Conservation (phyloP, 2,797 vertebrate species). For the Muscicapa comitata region DNA sequence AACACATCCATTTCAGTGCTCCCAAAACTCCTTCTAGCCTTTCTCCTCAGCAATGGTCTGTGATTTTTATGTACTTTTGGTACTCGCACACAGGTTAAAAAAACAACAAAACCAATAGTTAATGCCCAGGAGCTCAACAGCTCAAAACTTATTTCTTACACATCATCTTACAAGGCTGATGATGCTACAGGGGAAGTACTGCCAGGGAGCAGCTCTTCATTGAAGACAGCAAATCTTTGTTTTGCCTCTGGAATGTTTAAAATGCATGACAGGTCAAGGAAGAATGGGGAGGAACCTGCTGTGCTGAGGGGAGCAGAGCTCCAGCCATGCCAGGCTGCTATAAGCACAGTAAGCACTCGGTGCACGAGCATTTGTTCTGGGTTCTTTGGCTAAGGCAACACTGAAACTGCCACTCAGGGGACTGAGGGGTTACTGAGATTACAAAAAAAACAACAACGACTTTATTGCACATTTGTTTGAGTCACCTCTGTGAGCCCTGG, state of each 20-base stretch:
- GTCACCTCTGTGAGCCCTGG: neutral
- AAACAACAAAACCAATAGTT: neutral
- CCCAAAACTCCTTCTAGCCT: neutral
- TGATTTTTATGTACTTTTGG: neutral
- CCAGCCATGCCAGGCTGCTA: too few relatives aligned
- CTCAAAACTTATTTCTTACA: neutral
- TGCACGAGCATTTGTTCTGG: accelerated
- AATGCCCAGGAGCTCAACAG: neutral
- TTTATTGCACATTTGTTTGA: neutral
- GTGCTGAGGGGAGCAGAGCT: neutral
- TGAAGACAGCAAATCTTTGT: neutral
- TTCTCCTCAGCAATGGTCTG: neutral
- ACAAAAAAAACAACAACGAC: neutral
- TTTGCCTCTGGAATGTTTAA: neutral
- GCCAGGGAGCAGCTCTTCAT: neutral
- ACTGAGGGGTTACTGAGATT: neutral
- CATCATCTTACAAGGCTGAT: neutral
- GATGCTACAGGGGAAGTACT: neutral
- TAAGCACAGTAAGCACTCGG: accelerated
- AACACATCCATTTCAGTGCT: neutral
- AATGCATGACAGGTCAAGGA: neutral
- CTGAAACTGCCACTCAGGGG: neutral
- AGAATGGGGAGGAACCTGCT: neutral
- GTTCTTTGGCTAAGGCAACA: neutral
- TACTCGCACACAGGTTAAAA: neutral